phyloP scores from a whole-genome alignment of 2,888 invertebrate genomes.

The Sceliomorpha sp. region DNA sequence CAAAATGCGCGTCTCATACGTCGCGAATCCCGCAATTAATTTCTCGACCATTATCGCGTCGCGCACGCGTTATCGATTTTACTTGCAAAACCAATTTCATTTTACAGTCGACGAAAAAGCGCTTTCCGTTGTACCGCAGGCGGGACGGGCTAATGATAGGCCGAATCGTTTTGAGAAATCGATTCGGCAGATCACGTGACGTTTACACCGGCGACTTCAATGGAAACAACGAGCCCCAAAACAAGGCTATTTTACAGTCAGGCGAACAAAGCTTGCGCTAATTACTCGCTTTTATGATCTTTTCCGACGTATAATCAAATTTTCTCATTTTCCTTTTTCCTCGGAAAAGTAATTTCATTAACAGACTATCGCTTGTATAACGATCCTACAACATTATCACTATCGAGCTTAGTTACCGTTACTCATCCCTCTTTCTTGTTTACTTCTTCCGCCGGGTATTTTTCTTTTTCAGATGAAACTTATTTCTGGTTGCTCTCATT shows the following conservation, averaged over 20 bases:
- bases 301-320: conserved; percentile 74
- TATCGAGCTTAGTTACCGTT: conserved; percentile 39
- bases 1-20: conserved; percentile 44
- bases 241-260: conserved; percentile 50
- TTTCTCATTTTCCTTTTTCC: conserved; percentile 70
- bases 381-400: conserved; percentile 35
- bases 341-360: conserved; percentile 72
- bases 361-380: conserved; percentile 62
- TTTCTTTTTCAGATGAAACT: conserved; percentile 40
- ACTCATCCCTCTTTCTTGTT: conserved; percentile 40
- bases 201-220: conserved; percentile 28
- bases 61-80: conserved; percentile 23
- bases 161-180: conserved; percentile 40
- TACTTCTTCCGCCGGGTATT: conserved; percentile 38
- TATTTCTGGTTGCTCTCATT: too few species aligned
- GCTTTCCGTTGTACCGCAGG: conserved; percentile 33
- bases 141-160: conserved; percentile 37
- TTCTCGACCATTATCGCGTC: conserved; percentile 29
- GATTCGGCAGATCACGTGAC: conserved; percentile 48
- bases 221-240: conserved; percentile 47
- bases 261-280: conserved; percentile 72
- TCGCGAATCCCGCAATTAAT: conserved; percentile 47
- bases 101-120: conserved; percentile 28
- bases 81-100: conserved; percentile 13
- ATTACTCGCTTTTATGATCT: conserved; percentile 76